Evolutionary conservation across 2,888 invertebrate genomes (phyloP), one percentile per base, ranked within the genome.

Genomic region (Ornithoptera priamus): DNA sequence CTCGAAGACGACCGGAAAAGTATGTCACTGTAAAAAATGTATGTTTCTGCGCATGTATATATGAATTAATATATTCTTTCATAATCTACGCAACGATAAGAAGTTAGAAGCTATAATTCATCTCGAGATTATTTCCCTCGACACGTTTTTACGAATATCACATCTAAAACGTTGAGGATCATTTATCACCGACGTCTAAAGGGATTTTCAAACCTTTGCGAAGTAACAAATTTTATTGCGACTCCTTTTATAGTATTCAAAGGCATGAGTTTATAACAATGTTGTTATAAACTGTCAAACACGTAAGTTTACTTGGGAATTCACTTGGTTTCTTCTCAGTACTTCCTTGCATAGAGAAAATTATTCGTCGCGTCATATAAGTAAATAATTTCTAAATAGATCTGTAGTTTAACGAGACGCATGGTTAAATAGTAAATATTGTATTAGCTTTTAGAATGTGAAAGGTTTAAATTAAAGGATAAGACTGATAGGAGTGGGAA

Each of bases 101-200:
- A 58, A 61, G 67, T 36, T 30, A 24, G 42, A 22, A 58, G 62
- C 56, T 42, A 68, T 63, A 58, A 66, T 66, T 66, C 66, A 62
- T 62, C 69, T 58, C 58, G 62, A 66, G 65, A 65, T 69, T 62
- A 66, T 62, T 58, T 65, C 62, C 58, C 65, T 69, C 62, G 65
- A 69, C 69, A 58, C 58, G 62, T 69, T 66, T 69, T 62, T 69
- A 57, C 65, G 62, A 66, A 66, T 69, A 58, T 58, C 58, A 69
- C 58, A 50, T 66, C 61, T 62, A 58, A 46, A 57, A 62, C 65
- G 42, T 42, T 58, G 65, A 58, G 24, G 46, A 36, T 58, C 62
- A 69, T 69, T 69, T 66, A 69, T 69, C 66, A 66, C 69, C n/a
- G 62, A 62, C 62, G 57, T 66, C 65, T 69, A 50, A 69, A 69